Percentiles rank a stretch among this genome's conserved stretches.
Evolutionary conservation across 2,888 invertebrate genomes (phyloP).

Genomic region (Entomobrya proxima): DNA sequence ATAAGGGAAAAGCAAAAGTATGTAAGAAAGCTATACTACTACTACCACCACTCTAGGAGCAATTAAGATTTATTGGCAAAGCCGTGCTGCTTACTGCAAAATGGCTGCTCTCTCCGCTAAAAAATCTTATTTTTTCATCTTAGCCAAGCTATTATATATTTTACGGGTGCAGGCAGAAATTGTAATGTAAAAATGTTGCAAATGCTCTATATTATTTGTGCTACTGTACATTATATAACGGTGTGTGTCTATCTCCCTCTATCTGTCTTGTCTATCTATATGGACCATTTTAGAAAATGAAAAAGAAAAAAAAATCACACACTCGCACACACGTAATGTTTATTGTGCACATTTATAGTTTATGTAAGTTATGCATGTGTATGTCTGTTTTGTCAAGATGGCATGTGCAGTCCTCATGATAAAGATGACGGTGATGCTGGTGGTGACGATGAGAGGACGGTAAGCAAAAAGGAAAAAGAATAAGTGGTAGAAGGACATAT

Average conservation of each 20-base stretch:
- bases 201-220: background rate
- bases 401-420: slow-evolving; percentile 59
- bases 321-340: background rate
- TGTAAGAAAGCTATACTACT: background rate
- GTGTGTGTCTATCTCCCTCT: slow-evolving; percentile 6
- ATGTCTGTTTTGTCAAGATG: slow-evolving; percentile 38
- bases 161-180: slow-evolving; percentile 2
- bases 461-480: background rate
- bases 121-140: slow-evolving; percentile 23
- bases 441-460: slow-evolving; percentile 7
- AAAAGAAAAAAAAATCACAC: slow-evolving; percentile 9
- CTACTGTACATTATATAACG: background rate
- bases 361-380: slow-evolving; percentile 8
- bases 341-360: background rate
- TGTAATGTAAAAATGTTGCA: too few relatives aligned
- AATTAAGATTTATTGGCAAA: slow-evolving; percentile 71
- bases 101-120: slow-evolving; percentile 26
- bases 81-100: slow-evolving; percentile 41
- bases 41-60: slow-evolving; percentile 29
- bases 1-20: background rate
- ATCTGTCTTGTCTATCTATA: slow-evolving; percentile 46
- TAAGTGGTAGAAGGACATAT: slow-evolving; percentile 36
- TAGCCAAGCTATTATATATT: slow-evolving; percentile 35
- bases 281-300: slow-evolving; percentile 54
- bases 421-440: slow-evolving; percentile 16